A percentile compares a stretch with the other conserved stretches of the same genome.
Conservation (phyloP, 2,888 invertebrate species). For the Loripinus fragilis region DNA sequence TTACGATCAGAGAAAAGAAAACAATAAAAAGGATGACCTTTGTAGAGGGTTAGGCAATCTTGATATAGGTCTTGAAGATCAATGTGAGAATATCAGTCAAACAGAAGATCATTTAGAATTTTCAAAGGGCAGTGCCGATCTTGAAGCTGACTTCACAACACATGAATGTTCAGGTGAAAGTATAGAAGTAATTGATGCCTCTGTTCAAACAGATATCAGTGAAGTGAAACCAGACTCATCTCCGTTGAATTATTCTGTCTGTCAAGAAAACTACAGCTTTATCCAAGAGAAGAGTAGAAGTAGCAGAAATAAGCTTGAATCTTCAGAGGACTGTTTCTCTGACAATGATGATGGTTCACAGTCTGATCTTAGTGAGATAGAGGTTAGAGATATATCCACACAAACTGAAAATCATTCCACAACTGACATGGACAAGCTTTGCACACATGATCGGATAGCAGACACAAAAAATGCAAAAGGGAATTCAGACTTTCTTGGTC, state of each 20-base stretch:
- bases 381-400: constrained; percentile 47
- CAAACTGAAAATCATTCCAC: constrained; percentile 35
- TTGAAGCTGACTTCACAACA: not conserved
- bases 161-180: not conserved
- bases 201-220: constrained; percentile 11
- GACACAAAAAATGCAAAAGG: not conserved
- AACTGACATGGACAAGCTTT: not conserved
- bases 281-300: not conserved
- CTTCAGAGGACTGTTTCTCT: not conserved
- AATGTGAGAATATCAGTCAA: not conserved
- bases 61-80: not conserved
- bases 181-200: constrained; percentile 5
- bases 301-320: not conserved
- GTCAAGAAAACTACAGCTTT: not conserved
- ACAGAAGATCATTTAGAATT: not conserved
- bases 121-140: not conserved
- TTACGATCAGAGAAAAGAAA: not conserved
- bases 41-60: not conserved
- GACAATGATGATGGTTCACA: not conserved
- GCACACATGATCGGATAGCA: not conserved
- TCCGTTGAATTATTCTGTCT: not conserved
- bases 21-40: not conserved
- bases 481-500: not conserved
- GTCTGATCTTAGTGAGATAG: constrained; percentile 34
- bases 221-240: not conserved